Evolutionary conservation across 2,113 vertebrate species (phyloP).

Genomic region (Gopherus flavomarginatus): DNA sequence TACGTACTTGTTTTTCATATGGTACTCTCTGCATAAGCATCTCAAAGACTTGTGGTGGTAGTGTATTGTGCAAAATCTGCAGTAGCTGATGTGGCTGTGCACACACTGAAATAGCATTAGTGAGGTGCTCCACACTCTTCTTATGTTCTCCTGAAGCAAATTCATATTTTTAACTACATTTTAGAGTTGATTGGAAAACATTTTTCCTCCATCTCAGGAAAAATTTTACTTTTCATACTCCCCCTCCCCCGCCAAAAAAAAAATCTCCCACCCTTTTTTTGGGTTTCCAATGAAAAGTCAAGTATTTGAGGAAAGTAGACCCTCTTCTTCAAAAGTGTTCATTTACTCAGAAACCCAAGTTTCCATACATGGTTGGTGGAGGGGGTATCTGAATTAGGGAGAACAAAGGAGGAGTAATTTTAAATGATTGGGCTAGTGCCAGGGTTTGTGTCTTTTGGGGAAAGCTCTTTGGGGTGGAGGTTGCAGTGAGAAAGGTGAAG

Average conservation of each 20-base stretch:
- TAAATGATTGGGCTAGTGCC: neutral
- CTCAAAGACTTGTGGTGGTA: constrained; percentile 66
- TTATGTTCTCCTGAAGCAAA: constrained; percentile 11
- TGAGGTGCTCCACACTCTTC: constrained; percentile 53
- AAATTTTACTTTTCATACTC: neutral
- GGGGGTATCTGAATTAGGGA: neutral
- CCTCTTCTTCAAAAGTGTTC: neutral
- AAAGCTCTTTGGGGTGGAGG: neutral
- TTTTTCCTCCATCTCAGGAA: neutral
- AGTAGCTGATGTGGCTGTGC: constrained; percentile 59
- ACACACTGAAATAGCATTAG: constrained; percentile 51
- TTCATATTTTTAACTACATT: neutral
- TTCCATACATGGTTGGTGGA: neutral
- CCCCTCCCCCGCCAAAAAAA: fast-evolving
- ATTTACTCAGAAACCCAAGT: neutral
- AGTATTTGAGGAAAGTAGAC: neutral
- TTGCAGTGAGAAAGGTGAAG: neutral
- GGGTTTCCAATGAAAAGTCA: neutral
- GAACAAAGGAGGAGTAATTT: neutral
- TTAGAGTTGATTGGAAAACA: neutral
- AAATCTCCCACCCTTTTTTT: neutral
- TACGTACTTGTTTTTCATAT: constrained; percentile 62
- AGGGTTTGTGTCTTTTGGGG: neutral
- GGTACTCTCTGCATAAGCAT: constrained; percentile 66
- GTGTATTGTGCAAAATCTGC: constrained; percentile 53